Conservation (phyloP, 2,113 vertebrate species). For the Oreochromis tanganicae region DNA sequence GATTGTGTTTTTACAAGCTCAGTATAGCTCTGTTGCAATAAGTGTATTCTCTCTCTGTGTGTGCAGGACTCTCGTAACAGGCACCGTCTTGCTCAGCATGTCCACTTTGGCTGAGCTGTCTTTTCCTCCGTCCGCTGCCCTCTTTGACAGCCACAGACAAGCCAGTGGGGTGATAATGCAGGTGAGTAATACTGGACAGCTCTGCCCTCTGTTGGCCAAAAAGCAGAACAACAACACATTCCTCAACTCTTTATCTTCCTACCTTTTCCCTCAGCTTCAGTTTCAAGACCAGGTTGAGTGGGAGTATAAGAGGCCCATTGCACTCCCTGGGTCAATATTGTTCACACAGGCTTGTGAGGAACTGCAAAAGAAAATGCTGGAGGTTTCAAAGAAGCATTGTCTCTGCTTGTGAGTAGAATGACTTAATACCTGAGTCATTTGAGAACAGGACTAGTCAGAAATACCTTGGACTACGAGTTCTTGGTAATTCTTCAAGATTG, state of each 20-base stretch:
- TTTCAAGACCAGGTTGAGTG: constrained; percentile 51
- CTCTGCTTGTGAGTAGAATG: constrained; percentile 63
- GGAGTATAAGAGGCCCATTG: constrained; percentile 54
- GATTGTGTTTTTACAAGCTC: background rate
- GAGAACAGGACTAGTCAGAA: background rate
- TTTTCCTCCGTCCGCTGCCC: constrained; percentile 46
- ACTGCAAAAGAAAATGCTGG: constrained; percentile 53
- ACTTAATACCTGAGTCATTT: background rate
- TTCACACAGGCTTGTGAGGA: constrained; percentile 53
- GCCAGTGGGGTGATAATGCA: constrained; percentile 61
- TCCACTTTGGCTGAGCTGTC: constrained; percentile 21
- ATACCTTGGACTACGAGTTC: background rate
- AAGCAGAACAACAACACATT: background rate
- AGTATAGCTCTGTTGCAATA: background rate
- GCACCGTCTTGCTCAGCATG: constrained; percentile 67
- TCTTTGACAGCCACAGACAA: constrained; percentile 63
- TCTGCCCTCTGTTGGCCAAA: background rate
- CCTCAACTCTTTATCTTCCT: background rate
- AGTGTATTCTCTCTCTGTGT: background rate
- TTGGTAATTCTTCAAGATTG: background rate
- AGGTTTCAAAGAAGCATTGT: constrained; percentile 62
- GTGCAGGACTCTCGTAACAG: constrained; percentile 52
- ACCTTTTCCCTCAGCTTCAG: constrained; percentile 44
- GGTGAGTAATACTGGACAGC: constrained; percentile 22
- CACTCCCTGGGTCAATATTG: background rate